Conservation (phyloP, 2,888 invertebrate species). For the Eucriotettix oculatus region DNA sequence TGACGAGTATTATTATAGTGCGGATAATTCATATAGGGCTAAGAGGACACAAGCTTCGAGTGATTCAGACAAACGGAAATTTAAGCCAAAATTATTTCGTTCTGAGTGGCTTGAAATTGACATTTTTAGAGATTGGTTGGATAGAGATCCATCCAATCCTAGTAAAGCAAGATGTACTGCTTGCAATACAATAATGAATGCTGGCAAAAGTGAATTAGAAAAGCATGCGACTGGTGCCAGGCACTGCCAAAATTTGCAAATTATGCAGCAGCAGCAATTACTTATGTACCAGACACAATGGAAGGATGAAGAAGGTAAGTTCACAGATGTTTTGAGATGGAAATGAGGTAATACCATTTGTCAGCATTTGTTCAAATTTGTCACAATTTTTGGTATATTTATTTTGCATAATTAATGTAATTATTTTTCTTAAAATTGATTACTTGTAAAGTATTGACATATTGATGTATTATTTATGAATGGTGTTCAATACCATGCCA, state of each 20-base stretch:
- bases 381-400: too few species aligned
- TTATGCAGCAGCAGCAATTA: conserved; percentile 5
- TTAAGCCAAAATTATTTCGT: conserved; percentile 12
- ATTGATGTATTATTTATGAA: too few species aligned
- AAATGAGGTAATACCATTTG: too few species aligned
- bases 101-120: conserved; percentile 13
- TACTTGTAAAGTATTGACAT: too few species aligned
- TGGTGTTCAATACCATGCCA: too few species aligned
- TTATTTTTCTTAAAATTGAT: too few species aligned
- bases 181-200: conserved; percentile 18
- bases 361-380: too few species aligned
- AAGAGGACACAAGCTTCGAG: too few species aligned
- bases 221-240: conserved; percentile 20
- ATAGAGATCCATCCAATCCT: conserved; percentile 16
- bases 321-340: too few species aligned
- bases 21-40: too few species aligned
- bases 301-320: background rate
- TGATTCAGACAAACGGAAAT: background rate
- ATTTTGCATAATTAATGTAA: too few species aligned
- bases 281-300: conserved; percentile 2
- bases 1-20: too few species aligned
- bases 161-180: conserved; percentile 18
- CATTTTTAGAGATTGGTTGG: conserved; percentile 19
- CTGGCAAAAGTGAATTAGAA: conserved; percentile 20
- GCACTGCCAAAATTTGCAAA: conserved; percentile 13